phyloP scores from a whole-genome alignment of 2,797 vertebrate genomes.

The Oryzias dopingdopingensis region DNA sequence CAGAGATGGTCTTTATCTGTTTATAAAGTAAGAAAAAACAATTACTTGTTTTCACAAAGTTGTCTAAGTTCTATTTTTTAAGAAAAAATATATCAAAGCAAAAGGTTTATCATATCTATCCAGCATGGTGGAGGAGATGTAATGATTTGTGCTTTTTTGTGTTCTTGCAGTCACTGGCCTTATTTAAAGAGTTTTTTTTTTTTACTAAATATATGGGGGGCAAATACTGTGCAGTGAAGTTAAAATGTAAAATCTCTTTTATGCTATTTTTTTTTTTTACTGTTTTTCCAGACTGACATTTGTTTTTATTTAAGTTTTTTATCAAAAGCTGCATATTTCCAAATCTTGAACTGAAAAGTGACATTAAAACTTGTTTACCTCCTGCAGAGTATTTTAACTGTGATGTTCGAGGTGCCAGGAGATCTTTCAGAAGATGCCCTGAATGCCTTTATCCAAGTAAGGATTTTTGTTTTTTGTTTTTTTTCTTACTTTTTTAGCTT shows the following conservation, averaged over 20 bases:
- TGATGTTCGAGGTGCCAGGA: conserved; percentile 91
- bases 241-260: too few species aligned
- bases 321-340: too few species aligned
- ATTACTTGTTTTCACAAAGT: too few species aligned
- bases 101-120: neutral
- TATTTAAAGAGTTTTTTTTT: neutral
- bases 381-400: conserved; percentile 87
- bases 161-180: neutral
- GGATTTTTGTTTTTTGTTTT: neutral
- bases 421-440: conserved; percentile 85
- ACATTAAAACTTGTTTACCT: neutral
- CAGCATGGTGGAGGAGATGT: neutral
- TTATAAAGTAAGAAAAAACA: too few species aligned
- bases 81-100: neutral
- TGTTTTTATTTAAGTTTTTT: neutral
- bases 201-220: neutral
- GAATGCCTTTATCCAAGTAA: conserved; percentile 92
- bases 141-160: neutral
- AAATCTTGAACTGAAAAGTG: too few species aligned
- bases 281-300: too few species aligned
- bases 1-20: too few species aligned
- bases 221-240: too few species aligned
- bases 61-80: too few species aligned
- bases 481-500: conserved; percentile 6
- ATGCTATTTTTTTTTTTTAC: too few species aligned